Percentiles rank a stretch among this genome's conserved stretches.
Conservation (phyloP, 1,140 invertebrate genomes). For the Steinernema khuongi region DNA sequence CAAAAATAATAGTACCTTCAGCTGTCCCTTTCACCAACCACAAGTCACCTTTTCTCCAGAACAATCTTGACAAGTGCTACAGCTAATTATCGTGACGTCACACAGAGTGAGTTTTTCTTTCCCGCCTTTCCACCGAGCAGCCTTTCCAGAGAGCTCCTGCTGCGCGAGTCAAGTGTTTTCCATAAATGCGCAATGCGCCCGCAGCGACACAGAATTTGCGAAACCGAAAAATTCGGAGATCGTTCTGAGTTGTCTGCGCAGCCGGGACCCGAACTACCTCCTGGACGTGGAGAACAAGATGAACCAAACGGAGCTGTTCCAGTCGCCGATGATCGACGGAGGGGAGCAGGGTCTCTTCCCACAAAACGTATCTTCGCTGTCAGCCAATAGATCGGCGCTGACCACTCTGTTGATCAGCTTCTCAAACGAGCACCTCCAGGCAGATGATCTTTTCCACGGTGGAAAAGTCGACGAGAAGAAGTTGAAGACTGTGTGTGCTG, state of each 20-base stretch:
- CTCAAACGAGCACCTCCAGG: not conserved
- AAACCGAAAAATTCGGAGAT: not conserved
- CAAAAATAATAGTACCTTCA: not conserved
- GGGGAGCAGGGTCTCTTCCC: not conserved
- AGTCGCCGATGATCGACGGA: not conserved
- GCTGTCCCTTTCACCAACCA: not conserved
- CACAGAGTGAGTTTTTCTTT: not conserved
- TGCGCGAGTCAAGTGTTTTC: not conserved
- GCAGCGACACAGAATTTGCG: not conserved
- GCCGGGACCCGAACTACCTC: not conserved
- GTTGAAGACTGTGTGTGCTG: not conserved
- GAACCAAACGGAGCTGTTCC: not conserved
- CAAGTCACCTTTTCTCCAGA: not conserved
- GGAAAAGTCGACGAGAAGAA: not conserved
- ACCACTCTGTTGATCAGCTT: not conserved
- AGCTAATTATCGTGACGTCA: not conserved
- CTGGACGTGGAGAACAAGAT: not conserved
- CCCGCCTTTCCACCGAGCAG: not conserved
- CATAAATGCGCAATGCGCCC: not conserved
- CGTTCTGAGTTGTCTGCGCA: not conserved
- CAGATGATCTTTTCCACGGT: not conserved
- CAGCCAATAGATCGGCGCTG: not conserved
- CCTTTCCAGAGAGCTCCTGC: not conserved
- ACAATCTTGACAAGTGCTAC: not conserved
- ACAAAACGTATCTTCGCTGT: not conserved